Conservation (phyloP, 2,797 vertebrate genomes). For the Hypotaenidia philippensis region DNA sequence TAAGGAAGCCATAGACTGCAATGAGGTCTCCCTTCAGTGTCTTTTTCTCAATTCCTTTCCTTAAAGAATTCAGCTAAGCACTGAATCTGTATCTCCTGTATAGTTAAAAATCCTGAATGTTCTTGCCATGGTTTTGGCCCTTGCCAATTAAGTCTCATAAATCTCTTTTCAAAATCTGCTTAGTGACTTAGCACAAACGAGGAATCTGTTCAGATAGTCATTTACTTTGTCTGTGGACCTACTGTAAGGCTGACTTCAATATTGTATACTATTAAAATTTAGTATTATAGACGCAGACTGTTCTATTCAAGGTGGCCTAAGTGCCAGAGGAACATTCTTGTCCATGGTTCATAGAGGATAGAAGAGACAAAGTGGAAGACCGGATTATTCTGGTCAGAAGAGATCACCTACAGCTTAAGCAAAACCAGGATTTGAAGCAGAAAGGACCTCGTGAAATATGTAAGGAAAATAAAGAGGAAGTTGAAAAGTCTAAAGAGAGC, state of each 20-base stretch:
- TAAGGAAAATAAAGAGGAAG: not conserved
- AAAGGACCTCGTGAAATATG: not conserved
- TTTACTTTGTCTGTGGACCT: not conserved
- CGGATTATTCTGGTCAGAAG: not conserved
- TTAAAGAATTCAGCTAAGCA: not conserved
- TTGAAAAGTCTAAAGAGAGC: not conserved
- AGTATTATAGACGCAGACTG: not conserved
- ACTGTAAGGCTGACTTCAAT: not conserved
- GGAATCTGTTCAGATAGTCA: not conserved
- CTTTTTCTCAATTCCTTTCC: too few relatives aligned
- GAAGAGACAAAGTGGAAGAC: not conserved
- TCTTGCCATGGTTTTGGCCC: not conserved
- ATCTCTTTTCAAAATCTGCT: not conserved
- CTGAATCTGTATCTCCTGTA: not conserved
- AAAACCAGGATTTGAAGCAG: not conserved
- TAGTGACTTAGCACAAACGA: not conserved
- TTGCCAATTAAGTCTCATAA: not conserved
- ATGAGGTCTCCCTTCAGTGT: too few relatives aligned
- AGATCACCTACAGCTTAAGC: not conserved
- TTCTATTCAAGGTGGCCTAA: not conserved
- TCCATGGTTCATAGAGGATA: not conserved
- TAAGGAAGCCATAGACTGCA: too few relatives aligned
- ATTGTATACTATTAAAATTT: not conserved
- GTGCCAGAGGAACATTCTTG: not conserved
- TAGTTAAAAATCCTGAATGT: not conserved